Evolutionary conservation across 2,797 vertebrate genomes (phyloP).

Genomic region (Cryptoprocta ferox): DNA sequence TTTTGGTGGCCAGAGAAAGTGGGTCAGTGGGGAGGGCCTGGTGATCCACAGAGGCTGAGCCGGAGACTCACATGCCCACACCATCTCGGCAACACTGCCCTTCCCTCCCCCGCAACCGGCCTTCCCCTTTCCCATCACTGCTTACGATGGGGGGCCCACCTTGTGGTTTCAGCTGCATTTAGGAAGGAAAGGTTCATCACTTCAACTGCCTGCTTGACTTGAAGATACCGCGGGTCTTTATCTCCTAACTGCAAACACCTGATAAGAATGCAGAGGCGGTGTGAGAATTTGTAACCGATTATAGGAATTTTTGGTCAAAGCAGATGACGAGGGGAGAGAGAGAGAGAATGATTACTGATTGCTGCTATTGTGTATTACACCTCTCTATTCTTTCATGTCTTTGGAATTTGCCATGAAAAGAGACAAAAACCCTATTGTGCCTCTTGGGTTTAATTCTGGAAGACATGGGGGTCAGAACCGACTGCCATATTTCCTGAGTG

Average conservation of each 20-base stretch:
- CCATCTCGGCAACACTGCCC: fast-evolving
- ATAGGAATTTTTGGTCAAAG: background rate
- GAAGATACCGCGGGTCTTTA: background rate
- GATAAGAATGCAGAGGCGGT: background rate
- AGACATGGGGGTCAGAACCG: background rate
- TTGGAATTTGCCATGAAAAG: background rate
- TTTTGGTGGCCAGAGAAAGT: constrained; percentile 11
- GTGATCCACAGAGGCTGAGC: background rate
- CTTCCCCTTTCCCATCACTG: background rate
- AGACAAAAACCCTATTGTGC: background rate
- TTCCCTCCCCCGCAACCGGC: background rate
- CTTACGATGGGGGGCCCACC: background rate
- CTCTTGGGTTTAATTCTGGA: background rate
- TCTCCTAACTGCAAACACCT: constrained; percentile 40
- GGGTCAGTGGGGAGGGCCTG: background rate
- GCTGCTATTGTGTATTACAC: background rate
- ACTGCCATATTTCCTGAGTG: background rate
- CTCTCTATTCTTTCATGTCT: background rate
- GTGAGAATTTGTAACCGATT: background rate
- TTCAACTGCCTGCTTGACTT: constrained; percentile 1
- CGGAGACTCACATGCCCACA: background rate
- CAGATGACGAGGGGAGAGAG: background rate
- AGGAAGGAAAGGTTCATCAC: constrained; percentile 14
- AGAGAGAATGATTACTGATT: too few relatives aligned
- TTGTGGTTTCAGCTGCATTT: constrained; percentile 23